Base-by-base conservation (phyloP, 2,888 invertebrate species). In the Macrosoma leucophasiata region DNA sequence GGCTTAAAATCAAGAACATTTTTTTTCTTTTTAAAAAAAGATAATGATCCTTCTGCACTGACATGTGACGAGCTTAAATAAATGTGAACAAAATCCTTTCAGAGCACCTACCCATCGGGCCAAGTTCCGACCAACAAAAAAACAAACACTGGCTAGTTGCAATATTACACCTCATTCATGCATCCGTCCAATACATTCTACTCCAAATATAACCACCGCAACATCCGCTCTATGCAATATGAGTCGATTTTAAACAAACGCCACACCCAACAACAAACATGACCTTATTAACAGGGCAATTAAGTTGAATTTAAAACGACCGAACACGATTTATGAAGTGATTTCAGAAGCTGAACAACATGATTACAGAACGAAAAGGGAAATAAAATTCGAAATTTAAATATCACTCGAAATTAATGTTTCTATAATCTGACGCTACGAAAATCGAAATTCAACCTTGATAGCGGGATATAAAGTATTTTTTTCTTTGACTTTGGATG, bases 361-460 rank as follows among this genome's bases (percentile, higher is more conserved):
- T 55, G 55, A 55, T 61, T 59, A 63, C 55, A 46, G 44, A 47
- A 31, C 32, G 46, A 48, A 48, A 55, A 53, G 47, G 39, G 32
- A 58, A 63, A 62, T 58, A 58, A 58, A 60, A 59, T 59, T 62
- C 46, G 50, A 57, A 55, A 62, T 65, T 67, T 63, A 63, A 69
- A 66, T 66, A 62, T 67, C 59, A 59, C 52, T 60, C 42, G 50
- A 51, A 54, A 60, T 55, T 49, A 52, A 55, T 55, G 50, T 56
- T 57, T 50, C 53, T 47, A 49, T 52, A 50, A 52, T 39, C 23
- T 36, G 18, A 24, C 18, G 13, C 9, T 1, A 8, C 9, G 6
- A 2, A 27, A 7, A 29, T 32, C 29, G 14, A 41, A 43, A 39
- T 38, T n/a, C 35, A 26, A 41, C 39, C 38, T 37, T n/a, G 32